Evolutionary conservation across 2,113 vertebrate genomes (phyloP).

Genomic region (Benitochromis conjunctus): DNA sequence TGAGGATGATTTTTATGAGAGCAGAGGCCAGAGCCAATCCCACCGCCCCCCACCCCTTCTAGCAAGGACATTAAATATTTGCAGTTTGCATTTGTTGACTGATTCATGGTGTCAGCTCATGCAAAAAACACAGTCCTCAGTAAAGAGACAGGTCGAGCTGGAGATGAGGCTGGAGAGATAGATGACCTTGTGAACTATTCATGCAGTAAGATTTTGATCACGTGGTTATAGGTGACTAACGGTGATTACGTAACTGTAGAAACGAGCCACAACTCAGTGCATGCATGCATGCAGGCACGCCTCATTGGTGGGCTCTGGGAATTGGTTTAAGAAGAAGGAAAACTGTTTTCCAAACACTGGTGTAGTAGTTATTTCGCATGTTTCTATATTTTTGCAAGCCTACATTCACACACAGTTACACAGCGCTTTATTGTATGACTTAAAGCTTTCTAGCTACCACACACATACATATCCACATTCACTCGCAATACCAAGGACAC

Average conservation of each 20-base stretch:
- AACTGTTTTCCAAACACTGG: background rate
- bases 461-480: background rate
- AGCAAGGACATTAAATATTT: background rate
- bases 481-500: background rate
- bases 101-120: background rate
- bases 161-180: background rate
- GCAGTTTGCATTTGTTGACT: background rate
- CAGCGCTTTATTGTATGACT: background rate
- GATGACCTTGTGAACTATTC: background rate
- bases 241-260: background rate
- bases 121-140: background rate
- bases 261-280: background rate
- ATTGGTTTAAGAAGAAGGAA: background rate
- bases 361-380: background rate
- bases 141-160: background rate
- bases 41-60: fast-evolving
- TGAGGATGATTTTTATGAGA: background rate
- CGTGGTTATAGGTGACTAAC: background rate
- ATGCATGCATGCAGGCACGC: background rate
- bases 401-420: background rate
- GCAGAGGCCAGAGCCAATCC: background rate
- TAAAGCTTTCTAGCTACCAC: background rate
- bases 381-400: background rate
- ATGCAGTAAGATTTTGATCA: background rate
- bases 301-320: background rate